These are phyloP conservation scores for Stenchaetothrips biformis DNA, from an alignment of 2,888 invertebrate genomes.

Conservation along the genomic window DNA sequence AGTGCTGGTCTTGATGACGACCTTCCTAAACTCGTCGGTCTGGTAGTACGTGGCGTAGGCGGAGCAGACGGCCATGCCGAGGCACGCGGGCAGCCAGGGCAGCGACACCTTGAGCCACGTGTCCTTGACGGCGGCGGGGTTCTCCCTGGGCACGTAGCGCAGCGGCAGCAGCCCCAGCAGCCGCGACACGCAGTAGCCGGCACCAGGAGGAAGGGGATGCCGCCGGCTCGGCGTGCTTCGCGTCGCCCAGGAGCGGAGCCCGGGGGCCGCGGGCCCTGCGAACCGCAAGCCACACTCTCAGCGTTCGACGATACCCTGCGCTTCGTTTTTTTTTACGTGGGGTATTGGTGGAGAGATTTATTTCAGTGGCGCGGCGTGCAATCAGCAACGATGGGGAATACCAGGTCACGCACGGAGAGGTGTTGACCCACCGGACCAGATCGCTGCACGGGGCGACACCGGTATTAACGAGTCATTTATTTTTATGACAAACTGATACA, in stretches of 20 bases:
- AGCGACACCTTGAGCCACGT: neutral
- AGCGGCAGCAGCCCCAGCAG: constrained; percentile 13
- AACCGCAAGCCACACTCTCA: too few species aligned
- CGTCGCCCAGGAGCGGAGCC: neutral
- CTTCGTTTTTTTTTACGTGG: too few species aligned
- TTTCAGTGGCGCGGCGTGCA: too few species aligned
- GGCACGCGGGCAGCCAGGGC: neutral
- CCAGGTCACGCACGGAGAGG: too few species aligned
- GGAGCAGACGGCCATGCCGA: neutral
- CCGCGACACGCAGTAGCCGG: neutral
- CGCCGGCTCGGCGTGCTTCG: neutral
- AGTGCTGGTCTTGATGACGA: neutral
- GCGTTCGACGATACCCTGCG: too few species aligned
- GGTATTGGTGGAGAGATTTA: too few species aligned
- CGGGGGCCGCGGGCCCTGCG: neutral
- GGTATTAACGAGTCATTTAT: too few species aligned
- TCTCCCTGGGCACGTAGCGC: neutral
- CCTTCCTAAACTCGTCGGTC: neutral
- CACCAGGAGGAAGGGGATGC: neutral
- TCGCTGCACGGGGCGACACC: too few species aligned
- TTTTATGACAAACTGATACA: too few species aligned
- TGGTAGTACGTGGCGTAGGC: neutral
- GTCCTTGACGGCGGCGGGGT: neutral
- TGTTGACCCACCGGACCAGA: too few species aligned
- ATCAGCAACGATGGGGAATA: too few species aligned